Evolutionary conservation across 2,888 invertebrate genomes (phyloP).

Genomic region (Orthosia incerta): DNA sequence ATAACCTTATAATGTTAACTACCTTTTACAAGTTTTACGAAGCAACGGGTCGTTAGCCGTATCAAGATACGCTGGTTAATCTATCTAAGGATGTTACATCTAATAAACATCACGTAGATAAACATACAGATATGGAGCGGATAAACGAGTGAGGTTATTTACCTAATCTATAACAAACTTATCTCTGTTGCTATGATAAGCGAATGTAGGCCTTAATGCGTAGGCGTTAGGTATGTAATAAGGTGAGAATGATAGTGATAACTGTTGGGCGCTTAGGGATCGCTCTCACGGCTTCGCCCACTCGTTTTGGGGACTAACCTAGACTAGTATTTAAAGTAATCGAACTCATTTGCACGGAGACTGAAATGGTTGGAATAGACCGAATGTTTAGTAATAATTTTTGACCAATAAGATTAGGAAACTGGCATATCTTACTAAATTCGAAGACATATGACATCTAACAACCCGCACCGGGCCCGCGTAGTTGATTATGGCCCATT

Average conservation of each 20-base stretch:
- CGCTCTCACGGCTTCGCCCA: slow-evolving; percentile 82
- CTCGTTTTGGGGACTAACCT: slow-evolving; percentile 69
- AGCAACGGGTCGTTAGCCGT: slow-evolving; percentile 22
- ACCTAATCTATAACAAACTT: slow-evolving; percentile 70
- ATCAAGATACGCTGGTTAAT: slow-evolving; percentile 61
- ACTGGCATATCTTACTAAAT: too few species aligned
- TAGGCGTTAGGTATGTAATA: slow-evolving; percentile 56
- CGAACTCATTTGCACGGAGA: slow-evolving; percentile 61
- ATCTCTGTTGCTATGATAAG: slow-evolving; percentile 48
- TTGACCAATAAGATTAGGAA: slow-evolving; percentile 21
- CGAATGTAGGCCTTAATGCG: slow-evolving; percentile 61
- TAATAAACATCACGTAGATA: slow-evolving; percentile 77
- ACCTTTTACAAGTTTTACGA: slow-evolving; percentile 24
- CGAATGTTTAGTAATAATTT: slow-evolving; percentile 19
- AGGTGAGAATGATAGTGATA: slow-evolving; percentile 58
- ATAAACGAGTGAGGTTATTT: slow-evolving; percentile 73
- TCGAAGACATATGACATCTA: too few species aligned
- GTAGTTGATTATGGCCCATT: too few species aligned
- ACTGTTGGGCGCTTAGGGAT: slow-evolving; percentile 70
- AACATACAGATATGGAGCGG: slow-evolving; percentile 75
- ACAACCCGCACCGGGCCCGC: too few species aligned
- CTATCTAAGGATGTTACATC: slow-evolving; percentile 71
- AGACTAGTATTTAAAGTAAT: slow-evolving; percentile 70
- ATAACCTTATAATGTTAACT: slow-evolving; percentile 48
- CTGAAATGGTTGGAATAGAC: slow-evolving; percentile 17